A percentile compares a stretch with the other conserved stretches of the same genome.
These are phyloP conservation scores for Aegotheles bennettii DNA, from an alignment of 2,113 vertebrate species.

Conservation along the genomic window DNA sequence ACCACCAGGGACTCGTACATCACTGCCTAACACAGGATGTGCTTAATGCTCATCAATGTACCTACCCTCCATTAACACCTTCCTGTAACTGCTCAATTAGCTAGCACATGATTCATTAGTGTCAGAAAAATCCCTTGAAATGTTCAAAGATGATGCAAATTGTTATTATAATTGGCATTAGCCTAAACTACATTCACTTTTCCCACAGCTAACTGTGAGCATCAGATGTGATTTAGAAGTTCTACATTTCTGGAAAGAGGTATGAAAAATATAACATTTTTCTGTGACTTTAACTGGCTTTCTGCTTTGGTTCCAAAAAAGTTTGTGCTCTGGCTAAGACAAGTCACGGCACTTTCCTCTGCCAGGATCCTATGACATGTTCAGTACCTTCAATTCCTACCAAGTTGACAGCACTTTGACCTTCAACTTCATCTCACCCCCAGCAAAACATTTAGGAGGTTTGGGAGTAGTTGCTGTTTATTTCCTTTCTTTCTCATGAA, in stretches of 20 bases:
- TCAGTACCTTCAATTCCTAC: background rate
- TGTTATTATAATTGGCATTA: background rate
- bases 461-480: slow-evolving; percentile 14
- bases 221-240: background rate
- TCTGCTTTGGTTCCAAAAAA: background rate
- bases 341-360: background rate
- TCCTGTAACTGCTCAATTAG: background rate
- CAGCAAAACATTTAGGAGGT: background rate
- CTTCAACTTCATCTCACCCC: background rate
- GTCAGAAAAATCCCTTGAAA: background rate
- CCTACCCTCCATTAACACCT: background rate
- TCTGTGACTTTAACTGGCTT: background rate
- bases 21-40: background rate
- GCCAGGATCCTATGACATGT: background rate
- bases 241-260: background rate
- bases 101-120: background rate
- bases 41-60: background rate
- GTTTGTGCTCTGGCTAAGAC: background rate
- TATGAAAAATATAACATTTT: background rate
- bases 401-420: background rate
- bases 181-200: background rate
- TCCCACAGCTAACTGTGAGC: background rate
- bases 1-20: background rate
- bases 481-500: slow-evolving; percentile 32
- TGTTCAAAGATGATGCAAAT: background rate